These are phyloP conservation scores for Drosophila imparisetae DNA, from an alignment of 2,888 invertebrate species.

Conservation along the genomic window DNA sequence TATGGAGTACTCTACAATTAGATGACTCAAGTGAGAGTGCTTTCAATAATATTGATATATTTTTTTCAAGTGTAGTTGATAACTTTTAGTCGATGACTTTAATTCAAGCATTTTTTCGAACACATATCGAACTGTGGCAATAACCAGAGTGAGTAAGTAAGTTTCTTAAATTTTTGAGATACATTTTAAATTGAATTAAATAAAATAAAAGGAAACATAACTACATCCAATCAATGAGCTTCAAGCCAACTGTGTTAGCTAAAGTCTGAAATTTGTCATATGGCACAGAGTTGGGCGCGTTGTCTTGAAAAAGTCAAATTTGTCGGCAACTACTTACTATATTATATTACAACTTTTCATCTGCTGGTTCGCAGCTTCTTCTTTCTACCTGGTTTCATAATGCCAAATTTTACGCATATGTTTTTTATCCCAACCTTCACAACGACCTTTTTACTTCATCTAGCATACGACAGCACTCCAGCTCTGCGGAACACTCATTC, in stretches of 20 bases:
- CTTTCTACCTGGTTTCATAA: conserved; percentile 31
- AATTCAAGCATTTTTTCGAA: not conserved
- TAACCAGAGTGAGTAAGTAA: not conserved
- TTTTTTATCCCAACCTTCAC: conserved; percentile 44
- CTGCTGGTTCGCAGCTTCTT: conserved; percentile 38
- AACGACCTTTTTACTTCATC: conserved; percentile 45
- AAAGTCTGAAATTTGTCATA: conserved; percentile 7
- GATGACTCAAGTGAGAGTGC: not conserved
- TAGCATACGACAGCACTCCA: not conserved
- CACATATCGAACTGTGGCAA: not conserved
- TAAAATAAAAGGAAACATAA: conserved; percentile 3
- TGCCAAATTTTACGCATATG: conserved; percentile 45
- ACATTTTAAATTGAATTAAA: not conserved
- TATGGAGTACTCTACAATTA: not conserved
- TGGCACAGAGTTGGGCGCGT: not conserved
- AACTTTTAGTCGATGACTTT: not conserved
- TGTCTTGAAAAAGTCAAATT: conserved; percentile 14
- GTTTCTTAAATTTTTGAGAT: not conserved
- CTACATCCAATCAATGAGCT: not conserved
- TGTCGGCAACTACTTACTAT: conserved; percentile 27
- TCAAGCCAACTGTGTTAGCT: conserved; percentile 4
- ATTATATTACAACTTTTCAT: conserved; percentile 51
- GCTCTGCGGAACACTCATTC: not conserved
- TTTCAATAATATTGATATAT: not conserved
- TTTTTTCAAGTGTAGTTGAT: not conserved